These are phyloP conservation scores for Quadroppia sp. DNA, from an alignment of 2,888 invertebrate species.

Conservation along the genomic window DNA sequence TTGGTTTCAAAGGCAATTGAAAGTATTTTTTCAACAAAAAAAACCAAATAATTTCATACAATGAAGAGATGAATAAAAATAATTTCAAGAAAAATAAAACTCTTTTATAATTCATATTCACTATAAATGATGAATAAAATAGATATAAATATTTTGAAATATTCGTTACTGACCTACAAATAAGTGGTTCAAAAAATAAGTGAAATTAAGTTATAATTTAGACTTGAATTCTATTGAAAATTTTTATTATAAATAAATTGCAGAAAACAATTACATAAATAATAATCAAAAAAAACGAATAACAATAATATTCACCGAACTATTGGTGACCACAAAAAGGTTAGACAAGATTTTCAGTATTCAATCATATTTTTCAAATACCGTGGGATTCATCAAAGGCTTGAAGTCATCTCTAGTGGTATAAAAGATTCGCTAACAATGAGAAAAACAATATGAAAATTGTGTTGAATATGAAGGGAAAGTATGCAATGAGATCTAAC, in stretches of 20 bases:
- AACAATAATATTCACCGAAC: background rate
- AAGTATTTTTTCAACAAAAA: background rate
- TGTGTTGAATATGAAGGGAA: no score
- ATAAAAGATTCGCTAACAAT: background rate
- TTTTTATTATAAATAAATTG: background rate
- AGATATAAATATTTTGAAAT: background rate
- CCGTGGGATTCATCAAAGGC: constrained; percentile 7
- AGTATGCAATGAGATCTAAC: background rate
- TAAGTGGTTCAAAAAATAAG: background rate
- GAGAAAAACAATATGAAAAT: background rate
- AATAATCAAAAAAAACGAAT: background rate
- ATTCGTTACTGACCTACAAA: constrained; percentile 1
- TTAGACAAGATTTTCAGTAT: background rate
- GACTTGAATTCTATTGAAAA: background rate
- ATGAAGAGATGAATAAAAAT: background rate
- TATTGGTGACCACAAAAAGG: constrained; percentile 12
- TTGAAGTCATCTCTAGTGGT: background rate
- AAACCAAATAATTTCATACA: background rate
- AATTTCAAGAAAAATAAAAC: background rate
- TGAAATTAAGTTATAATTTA: background rate
- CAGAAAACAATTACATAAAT: background rate
- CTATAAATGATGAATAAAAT: background rate
- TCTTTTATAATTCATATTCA: background rate
- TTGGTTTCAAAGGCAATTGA: background rate
- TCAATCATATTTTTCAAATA: background rate